These are phyloP conservation scores for Bombus difficillimus DNA, from an alignment of 1,140 invertebrate genomes.

Conservation along the genomic window DNA sequence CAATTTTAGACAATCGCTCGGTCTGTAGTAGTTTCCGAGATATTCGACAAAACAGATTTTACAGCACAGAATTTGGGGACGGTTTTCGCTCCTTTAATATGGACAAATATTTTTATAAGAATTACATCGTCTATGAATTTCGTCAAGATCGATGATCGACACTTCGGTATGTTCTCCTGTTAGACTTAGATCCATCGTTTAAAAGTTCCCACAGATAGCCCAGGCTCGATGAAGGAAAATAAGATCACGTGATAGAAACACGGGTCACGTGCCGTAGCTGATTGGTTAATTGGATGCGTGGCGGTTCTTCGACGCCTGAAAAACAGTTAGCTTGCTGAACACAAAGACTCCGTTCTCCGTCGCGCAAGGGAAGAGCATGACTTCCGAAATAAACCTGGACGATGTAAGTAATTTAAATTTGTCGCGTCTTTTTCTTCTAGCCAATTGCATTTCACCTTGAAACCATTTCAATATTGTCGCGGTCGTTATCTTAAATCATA, in stretches of 20 bases:
- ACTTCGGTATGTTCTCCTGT: not conserved
- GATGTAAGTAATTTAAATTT: slow-evolving; percentile 49
- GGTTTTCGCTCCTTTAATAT: too few relatives aligned
- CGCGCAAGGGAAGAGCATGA: slow-evolving; percentile 9
- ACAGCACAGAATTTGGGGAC: too few relatives aligned
- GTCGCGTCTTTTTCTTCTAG: not conserved
- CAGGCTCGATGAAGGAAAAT: not conserved
- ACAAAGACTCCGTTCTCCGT: not conserved
- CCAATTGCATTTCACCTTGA: slow-evolving; percentile 1
- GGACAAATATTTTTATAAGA: too few relatives aligned
- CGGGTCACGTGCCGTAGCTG: not conserved
- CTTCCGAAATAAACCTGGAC: slow-evolving; percentile 7
- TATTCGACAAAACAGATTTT: too few relatives aligned
- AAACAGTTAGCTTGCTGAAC: not conserved
- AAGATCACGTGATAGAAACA: not conserved
- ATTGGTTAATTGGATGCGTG: slow-evolving; percentile 16
- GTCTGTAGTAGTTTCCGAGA: too few relatives aligned
- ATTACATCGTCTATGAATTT: not conserved
- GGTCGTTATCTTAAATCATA: not conserved
- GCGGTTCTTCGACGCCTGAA: not conserved
- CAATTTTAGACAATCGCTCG: too few relatives aligned
- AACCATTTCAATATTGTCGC: not conserved
- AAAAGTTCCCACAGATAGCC: not conserved
- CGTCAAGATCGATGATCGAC: not conserved
- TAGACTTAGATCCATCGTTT: not conserved